Conservation (phyloP, 2,113 vertebrate genomes). For the Calidris pygmaea region DNA sequence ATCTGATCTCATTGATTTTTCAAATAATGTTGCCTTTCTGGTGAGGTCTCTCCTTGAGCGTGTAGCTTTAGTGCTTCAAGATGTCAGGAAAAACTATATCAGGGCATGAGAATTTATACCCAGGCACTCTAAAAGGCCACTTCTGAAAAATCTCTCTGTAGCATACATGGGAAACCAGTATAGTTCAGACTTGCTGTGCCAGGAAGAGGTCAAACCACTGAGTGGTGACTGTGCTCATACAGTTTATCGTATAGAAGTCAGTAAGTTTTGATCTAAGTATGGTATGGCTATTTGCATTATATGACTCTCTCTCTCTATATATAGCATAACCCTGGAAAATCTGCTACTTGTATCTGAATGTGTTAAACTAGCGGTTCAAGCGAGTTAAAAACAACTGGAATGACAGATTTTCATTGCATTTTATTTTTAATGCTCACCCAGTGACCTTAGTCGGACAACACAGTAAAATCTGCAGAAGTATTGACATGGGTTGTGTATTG, state of each 20-base stretch:
- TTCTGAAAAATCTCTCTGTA: background rate
- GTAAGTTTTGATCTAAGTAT: background rate
- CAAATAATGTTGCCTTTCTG: background rate
- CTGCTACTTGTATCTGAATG: background rate
- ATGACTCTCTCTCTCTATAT: too few relatives aligned
- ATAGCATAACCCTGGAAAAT: background rate
- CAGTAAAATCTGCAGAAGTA: background rate
- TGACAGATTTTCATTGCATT: background rate
- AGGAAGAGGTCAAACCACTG: background rate
- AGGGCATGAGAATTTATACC: background rate
- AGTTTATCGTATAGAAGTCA: background rate
- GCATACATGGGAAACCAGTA: background rate
- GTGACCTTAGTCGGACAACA: background rate
- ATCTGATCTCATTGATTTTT: background rate
- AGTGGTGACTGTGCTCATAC: background rate
- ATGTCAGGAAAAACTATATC: background rate
- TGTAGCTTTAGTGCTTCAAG: background rate
- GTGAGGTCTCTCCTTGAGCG: background rate
- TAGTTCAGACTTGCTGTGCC: background rate
- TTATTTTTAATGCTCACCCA: background rate
- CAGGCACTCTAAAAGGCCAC: background rate
- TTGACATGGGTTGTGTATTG: background rate
- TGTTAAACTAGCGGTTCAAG: background rate
- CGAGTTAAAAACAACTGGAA: background rate
- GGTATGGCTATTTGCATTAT: background rate